These are phyloP conservation scores for Telmatherina bonti DNA, from an alignment of 2,797 vertebrate species.

Conservation along the genomic window DNA sequence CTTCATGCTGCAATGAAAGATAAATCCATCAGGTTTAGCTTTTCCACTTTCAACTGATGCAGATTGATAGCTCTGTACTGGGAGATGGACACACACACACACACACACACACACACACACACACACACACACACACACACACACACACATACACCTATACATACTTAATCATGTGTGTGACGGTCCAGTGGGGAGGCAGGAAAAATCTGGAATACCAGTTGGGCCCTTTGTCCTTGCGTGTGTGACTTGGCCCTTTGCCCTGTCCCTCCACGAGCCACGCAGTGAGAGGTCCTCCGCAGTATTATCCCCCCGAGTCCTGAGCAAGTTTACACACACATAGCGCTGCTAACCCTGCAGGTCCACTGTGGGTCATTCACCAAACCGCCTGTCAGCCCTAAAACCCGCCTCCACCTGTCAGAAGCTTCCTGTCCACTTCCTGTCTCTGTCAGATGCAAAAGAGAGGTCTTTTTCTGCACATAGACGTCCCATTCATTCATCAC, in stretches of 20 bases:
- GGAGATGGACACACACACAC: conserved; percentile 30
- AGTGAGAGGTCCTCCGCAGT: conserved; percentile 48
- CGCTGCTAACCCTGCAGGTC: conserved; percentile 23
- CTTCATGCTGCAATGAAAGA: conserved; percentile 40
- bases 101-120: conserved; percentile 28
- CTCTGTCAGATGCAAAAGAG: conserved; percentile 70
- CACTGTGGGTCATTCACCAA: conserved; percentile 56
- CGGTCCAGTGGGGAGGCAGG: conserved; percentile 65
- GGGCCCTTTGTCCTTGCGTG: conserved; percentile 39
- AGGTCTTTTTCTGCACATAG: conserved; percentile 54
- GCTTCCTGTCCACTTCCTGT: conserved; percentile 74
- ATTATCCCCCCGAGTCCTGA: conserved; percentile 55
- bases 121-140: conserved; percentile 31
- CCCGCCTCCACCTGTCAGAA: conserved; percentile 67
- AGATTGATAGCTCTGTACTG: conserved; percentile 64
- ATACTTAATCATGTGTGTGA: conserved; percentile 71
- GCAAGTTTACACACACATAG: conserved; percentile 13
- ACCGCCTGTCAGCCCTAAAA: conserved; percentile 47
- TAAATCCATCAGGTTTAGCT: conserved; percentile 62
- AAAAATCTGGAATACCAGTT: conserved; percentile 75
- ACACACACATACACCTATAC: conserved; percentile 32
- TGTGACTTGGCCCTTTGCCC: conserved; percentile 66
- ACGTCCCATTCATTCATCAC: conserved; percentile 62
- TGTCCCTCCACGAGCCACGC: conserved; percentile 67
- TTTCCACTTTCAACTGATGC: conserved; percentile 67